Base-by-base conservation (phyloP, 2,797 vertebrate genomes). In the Sebastes alutus region DNA sequence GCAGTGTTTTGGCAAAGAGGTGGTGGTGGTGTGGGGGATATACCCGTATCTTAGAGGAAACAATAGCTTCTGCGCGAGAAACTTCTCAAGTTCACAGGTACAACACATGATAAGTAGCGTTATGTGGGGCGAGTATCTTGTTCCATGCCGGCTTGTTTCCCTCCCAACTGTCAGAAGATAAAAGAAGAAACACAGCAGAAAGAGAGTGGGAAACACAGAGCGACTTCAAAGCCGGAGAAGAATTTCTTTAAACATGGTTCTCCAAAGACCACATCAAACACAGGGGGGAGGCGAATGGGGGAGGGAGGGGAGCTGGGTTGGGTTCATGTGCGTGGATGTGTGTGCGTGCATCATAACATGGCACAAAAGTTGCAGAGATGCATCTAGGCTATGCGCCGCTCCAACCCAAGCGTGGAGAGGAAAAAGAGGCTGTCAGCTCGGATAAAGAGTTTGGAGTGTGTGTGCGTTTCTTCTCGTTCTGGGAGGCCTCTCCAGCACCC, bases 201-300 rank as follows among this genome's bases (percentile, higher is more conserved):
- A 87, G 74, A 92, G 84, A 92, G 86, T 81, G 89, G 86, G 88
- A 89, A 89, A 89, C 78, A 89, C 84, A 83, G 84, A 86, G 83
- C 76, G 64, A 91, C 95, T 95, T 96, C 95, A 96, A 96, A 96
- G 94, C 86, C 61, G 75, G 68, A 88, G 77, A 94, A 93, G 91
- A 93, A 94, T 94, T 91, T 94, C 91, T 96, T 94, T 94, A 92
- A 94, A 92, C 87, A 89, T 27, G 78, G 88, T 89, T 91, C 95
- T 94, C 94, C 61, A 83, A 92, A 94, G 94, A 95, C 95, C 95
- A 96, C 95, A 95, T 96, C 95, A 96, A 96, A 96, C 90, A 90
- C 83, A 52, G 65, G 71, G 75, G 76, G 75, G 77, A 83, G 80
- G 77, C 22, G 67, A 87, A 66, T 46, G 72, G 71, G 78, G 56